Evolutionary conservation across 1,140 invertebrate genomes (phyloP), one percentile per base, ranked within the genome.

Genomic region (Vanessa atalanta): DNA sequence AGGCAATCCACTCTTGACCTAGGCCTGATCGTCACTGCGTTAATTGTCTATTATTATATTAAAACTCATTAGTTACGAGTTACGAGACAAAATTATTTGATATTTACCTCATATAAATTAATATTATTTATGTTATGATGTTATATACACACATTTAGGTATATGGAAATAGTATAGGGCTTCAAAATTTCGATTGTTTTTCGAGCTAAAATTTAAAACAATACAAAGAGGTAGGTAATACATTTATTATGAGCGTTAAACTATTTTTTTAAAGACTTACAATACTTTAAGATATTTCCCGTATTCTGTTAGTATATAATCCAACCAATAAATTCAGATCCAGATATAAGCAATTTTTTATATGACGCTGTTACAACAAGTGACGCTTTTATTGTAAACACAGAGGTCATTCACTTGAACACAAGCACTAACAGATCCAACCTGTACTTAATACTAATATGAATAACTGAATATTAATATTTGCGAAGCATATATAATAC

Each of bases 1-100:
- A 83, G 80, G 80, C 76, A 75, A 80, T 78, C 80, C 69, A 73
- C 53, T 76, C 43, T 53, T 78, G 82, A 82, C 78, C 82, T 83
- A 82, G 80, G 72, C 63, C 72, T 67, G 75, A 77, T 73, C 65
- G 72, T 60, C 67, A 73, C 65, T 73, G 55, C 48, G 7, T 23
- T 20, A 12, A 57, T 53, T 13, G 53, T 23, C 7, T 43, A 57
- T 23, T n/a, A n/a, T n/a, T n/a, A n/a, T n/a, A n/a, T n/a, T 57
- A 23, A 23, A 57, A 57, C 20, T 23, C 16, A 57, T 65, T 43
- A 50, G 47, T 43, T 23, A 60, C 8, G 16, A 55, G 51, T 7
- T 23, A 57, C 53, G 12, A 9, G 20, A 57, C 53, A 57, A 57
- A n/a, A 53, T n/a, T 53, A 51, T 51, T 20, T 16, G 16, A 9